Conservation (phyloP, 2,888 invertebrate species). For the Cephus nigrinus region DNA sequence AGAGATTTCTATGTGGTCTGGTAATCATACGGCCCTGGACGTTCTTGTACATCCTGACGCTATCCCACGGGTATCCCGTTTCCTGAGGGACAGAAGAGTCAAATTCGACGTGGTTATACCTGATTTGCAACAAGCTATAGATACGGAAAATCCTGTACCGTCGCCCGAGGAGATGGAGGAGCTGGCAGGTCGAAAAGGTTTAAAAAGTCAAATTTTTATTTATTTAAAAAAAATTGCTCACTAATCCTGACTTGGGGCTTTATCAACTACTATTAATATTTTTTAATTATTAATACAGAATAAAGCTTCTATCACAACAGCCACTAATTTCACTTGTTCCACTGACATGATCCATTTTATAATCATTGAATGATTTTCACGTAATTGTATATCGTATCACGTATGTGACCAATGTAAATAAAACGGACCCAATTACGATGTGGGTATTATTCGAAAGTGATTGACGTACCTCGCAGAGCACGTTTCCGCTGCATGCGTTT, state of each 20-base stretch:
- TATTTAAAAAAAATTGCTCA: background rate
- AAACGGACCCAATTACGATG: background rate
- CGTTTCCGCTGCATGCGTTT: background rate
- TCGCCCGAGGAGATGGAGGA: constrained; percentile 74
- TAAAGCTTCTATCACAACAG: background rate
- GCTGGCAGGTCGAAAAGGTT: constrained; percentile 73
- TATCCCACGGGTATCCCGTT: constrained; percentile 73
- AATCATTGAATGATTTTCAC: constrained; percentile 4
- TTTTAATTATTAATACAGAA: background rate
- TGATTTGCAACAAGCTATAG: constrained; percentile 82
- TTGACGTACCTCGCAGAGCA: background rate
- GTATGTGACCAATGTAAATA: background rate
- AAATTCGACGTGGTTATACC: constrained; percentile 79
- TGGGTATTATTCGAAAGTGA: background rate
- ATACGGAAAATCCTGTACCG: constrained; percentile 78
- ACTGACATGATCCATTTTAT: constrained; percentile 23
- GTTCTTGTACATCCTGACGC: constrained; percentile 77
- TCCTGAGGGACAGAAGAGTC: constrained; percentile 74
- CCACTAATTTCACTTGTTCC: constrained; percentile 13
- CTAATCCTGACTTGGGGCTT: background rate
- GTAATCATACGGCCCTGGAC: constrained; percentile 74
- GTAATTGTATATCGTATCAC: background rate
- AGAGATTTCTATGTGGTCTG: constrained; percentile 77
- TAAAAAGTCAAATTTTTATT: constrained; percentile 11
- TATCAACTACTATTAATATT: background rate